Percentiles rank a stretch among this genome's conserved stretches.
Conservation (phyloP, 1,140 invertebrate species). For the Goniozus legneri region DNA sequence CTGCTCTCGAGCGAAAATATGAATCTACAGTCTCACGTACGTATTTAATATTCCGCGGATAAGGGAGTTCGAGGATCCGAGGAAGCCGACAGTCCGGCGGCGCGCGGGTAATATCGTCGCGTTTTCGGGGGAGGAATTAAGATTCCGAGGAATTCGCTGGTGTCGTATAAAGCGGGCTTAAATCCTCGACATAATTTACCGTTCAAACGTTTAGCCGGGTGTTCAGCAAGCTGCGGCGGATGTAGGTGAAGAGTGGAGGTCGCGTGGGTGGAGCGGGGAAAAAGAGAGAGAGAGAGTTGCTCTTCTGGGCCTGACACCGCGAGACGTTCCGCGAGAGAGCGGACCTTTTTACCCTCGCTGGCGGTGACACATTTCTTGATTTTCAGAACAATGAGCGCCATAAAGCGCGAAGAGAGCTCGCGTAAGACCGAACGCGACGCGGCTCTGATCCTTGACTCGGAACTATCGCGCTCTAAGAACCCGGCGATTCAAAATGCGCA, state of each 20-base stretch:
- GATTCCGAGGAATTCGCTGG: slow-evolving; percentile 29
- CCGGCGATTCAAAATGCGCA: slow-evolving; percentile 37
- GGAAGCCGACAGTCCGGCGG: background rate
- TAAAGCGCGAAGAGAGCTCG: slow-evolving; percentile 37
- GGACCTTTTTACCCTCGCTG: slow-evolving; percentile 50
- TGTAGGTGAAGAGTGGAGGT: slow-evolving; percentile 6
- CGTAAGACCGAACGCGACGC: slow-evolving; percentile 8
- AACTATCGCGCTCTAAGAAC: slow-evolving; percentile 11
- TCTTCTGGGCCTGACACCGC: slow-evolving; percentile 44
- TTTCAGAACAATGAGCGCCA: slow-evolving; percentile 50
- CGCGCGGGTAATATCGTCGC: slow-evolving; percentile 10
- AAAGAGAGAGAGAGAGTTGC: slow-evolving; percentile 26
- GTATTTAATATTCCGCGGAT: no score
- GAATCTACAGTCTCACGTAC: no score
- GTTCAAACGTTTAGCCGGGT: slow-evolving; percentile 34
- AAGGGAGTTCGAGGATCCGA: no score
- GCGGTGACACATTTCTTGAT: slow-evolving; percentile 52
- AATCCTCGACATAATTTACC: slow-evolving; percentile 36
- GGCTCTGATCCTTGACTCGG: slow-evolving; percentile 9
- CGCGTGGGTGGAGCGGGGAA: background rate
- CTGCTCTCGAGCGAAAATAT: no score
- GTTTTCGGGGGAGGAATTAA: slow-evolving; percentile 32
- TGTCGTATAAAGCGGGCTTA: slow-evolving; percentile 27
- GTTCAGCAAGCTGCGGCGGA: slow-evolving; percentile 13
- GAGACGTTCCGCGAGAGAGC: slow-evolving; percentile 30